A percentile compares a stretch with the other conserved stretches of the same genome.
phyloP scores from a whole-genome alignment of 2,113 vertebrate genomes.

The Crypturellus undulatus region DNA sequence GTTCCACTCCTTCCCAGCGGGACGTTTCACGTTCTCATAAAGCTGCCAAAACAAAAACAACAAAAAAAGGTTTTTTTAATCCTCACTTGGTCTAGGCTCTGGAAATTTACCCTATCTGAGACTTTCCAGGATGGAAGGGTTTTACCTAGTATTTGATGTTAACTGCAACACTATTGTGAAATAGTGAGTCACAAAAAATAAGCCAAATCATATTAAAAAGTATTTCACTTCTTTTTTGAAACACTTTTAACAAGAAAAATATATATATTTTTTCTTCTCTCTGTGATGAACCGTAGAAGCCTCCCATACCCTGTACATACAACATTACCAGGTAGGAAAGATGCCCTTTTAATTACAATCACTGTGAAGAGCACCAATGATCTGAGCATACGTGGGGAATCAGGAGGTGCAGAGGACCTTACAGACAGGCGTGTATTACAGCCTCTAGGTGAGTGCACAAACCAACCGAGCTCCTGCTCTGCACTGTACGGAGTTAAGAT shows the following conservation, averaged over 20 bases:
- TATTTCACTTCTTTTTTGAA: background rate
- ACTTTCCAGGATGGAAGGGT: background rate
- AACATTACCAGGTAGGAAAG: background rate
- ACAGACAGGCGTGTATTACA: background rate
- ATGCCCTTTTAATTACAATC: background rate
- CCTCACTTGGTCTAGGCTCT: background rate
- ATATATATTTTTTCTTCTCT: background rate
- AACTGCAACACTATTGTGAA: background rate
- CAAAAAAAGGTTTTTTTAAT: background rate
- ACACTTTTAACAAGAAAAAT: background rate
- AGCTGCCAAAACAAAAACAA: slow-evolving; percentile 79
- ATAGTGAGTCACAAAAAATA: background rate
- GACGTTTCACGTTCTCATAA: slow-evolving; percentile 80
- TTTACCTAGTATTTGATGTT: background rate
- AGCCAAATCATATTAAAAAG: background rate
- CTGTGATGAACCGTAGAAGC: background rate
- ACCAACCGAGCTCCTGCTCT: background rate
- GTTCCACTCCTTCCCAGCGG: slow-evolving; percentile 84
- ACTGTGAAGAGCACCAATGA: background rate
- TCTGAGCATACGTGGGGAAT: background rate
- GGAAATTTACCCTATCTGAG: background rate
- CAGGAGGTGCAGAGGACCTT: background rate
- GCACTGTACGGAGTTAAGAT: background rate
- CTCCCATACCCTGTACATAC: background rate
- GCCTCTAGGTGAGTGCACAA: background rate